These are phyloP conservation scores for Rachycentron canadum DNA, from an alignment of 2,797 vertebrate species.

Conservation along the genomic window DNA sequence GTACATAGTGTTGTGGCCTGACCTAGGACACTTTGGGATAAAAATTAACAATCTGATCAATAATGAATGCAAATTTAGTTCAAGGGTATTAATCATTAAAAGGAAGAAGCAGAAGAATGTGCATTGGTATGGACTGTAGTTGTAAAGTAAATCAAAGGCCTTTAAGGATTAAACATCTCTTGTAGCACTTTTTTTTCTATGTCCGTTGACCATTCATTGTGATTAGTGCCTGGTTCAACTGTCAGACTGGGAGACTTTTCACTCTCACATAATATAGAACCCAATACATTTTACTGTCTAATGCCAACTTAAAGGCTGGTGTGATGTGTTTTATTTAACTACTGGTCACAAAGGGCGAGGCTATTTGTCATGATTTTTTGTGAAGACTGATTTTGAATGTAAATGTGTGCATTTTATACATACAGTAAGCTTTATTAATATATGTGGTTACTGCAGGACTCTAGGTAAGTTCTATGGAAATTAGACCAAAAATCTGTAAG, in stretches of 20 bases:
- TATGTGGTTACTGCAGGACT: slow-evolving; percentile 15
- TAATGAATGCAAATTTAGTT: slow-evolving; percentile 18
- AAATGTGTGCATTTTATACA: slow-evolving; percentile 20
- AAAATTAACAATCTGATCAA: slow-evolving; percentile 16
- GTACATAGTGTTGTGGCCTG: slow-evolving; percentile 3
- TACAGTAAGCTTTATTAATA: slow-evolving; percentile 19
- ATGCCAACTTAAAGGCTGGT: neutral
- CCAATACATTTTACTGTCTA: neutral
- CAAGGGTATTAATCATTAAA: slow-evolving; percentile 17
- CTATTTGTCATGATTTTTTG: slow-evolving; percentile 15
- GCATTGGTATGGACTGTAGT: slow-evolving; percentile 11
- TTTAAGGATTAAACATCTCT: neutral
- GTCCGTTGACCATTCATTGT: neutral
- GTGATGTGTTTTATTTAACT: neutral
- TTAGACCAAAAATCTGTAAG: slow-evolving; percentile 44
- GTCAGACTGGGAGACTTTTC: neutral
- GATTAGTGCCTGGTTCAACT: neutral
- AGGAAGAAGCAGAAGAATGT: neutral
- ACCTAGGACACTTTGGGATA: neutral
- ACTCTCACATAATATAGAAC: neutral
- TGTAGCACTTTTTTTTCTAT: neutral
- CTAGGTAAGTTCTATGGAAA: slow-evolving; percentile 26
- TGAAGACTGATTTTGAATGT: slow-evolving; percentile 9
- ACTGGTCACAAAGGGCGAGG: neutral
- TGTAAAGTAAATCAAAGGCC: neutral